A percentile compares a stretch with the other conserved stretches of the same genome.
phyloP scores from a whole-genome alignment of 2,113 vertebrate genomes.

The Xenus cinereus region DNA sequence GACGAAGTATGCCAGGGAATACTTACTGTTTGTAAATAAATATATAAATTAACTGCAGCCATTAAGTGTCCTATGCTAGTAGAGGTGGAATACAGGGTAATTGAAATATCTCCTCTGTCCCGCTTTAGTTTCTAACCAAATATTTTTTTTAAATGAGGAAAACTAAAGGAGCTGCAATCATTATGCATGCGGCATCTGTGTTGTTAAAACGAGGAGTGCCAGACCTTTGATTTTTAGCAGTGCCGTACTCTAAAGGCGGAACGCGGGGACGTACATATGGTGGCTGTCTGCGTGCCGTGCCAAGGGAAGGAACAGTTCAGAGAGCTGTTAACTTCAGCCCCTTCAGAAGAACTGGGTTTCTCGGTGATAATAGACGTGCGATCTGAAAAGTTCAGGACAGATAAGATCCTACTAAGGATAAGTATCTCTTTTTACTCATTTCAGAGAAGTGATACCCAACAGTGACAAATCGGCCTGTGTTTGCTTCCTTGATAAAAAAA shows the following conservation, averaged over 20 bases:
- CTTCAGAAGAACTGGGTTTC: not conserved
- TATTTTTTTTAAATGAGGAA: not conserved
- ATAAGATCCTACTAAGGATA: not conserved
- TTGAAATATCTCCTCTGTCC: not conserved
- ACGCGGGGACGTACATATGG: constrained; percentile 3
- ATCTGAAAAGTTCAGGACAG: not conserved
- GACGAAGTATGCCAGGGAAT: not conserved
- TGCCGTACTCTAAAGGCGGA: not conserved
- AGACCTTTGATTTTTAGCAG: constrained; percentile 49
- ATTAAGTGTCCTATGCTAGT: not conserved
- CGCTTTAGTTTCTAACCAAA: not conserved
- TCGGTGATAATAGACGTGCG: not conserved
- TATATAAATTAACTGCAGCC: not conserved
- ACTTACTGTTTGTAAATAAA: not conserved
- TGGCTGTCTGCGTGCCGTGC: not conserved
- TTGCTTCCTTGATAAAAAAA: not conserved
- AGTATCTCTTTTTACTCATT: not conserved
- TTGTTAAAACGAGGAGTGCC: constrained; percentile 8
- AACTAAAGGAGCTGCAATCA: not conserved
- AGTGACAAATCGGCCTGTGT: not conserved
- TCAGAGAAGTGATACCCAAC: not conserved
- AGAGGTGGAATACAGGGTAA: not conserved
- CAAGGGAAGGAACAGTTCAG: constrained; percentile 18
- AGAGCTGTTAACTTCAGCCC: constrained; percentile 22
- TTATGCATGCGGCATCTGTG: not conserved